phyloP scores from a whole-genome alignment of 2,797 vertebrate species.

The Lepilemur ruficaudatus region DNA sequence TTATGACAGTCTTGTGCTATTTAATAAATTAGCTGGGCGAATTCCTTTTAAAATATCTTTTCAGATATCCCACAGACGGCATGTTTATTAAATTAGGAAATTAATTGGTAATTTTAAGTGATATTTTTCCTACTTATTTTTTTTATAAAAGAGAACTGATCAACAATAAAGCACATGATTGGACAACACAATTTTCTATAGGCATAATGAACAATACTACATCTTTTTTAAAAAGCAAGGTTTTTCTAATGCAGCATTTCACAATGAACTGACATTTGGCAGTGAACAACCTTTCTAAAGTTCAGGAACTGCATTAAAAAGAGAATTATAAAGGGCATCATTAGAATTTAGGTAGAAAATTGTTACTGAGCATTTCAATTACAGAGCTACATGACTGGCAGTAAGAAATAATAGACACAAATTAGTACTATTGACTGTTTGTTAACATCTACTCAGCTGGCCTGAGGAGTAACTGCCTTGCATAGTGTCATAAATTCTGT shows the following conservation, averaged over 20 bases:
- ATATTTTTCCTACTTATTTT: not conserved
- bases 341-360: constrained; percentile 83
- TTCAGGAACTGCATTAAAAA: constrained; percentile 84
- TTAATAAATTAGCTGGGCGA: not conserved
- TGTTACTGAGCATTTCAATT: constrained; percentile 84
- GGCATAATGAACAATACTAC: constrained; percentile 58
- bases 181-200: constrained; percentile 56
- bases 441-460: constrained; percentile 73
- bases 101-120: not conserved
- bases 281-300: constrained; percentile 84
- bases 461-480: constrained; percentile 67
- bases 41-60: not conserved
- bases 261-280: constrained; percentile 82
- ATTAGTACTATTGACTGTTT: constrained; percentile 78
- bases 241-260: constrained; percentile 75
- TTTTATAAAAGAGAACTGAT: not conserved
- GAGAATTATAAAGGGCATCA: constrained; percentile 84
- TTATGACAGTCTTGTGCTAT: not conserved
- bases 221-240: constrained; percentile 45
- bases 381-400: constrained; percentile 73
- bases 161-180: constrained; percentile 15
- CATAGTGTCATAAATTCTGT: constrained; percentile 68
- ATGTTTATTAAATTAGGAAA: not conserved
- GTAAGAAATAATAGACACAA: constrained; percentile 81
- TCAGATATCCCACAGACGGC: not conserved